Percentiles rank a stretch among this genome's conserved stretches.
These are phyloP conservation scores for Aleiodes sp. DNA, from an alignment of 1,140 invertebrate genomes.

Conservation along the genomic window DNA sequence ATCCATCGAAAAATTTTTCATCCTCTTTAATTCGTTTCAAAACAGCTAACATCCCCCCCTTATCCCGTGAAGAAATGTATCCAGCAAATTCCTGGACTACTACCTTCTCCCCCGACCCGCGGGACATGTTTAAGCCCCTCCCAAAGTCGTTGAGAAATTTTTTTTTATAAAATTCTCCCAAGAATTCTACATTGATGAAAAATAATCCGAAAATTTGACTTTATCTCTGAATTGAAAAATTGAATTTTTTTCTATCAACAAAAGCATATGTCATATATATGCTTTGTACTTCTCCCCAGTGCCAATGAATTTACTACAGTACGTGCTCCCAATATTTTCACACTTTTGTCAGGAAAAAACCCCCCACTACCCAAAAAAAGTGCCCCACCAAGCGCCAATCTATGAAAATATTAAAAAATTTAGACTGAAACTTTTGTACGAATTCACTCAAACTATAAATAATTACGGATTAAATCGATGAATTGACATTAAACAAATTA, in stretches of 20 bases:
- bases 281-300: background rate
- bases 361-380: background rate
- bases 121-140: background rate
- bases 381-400: background rate
- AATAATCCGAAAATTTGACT: background rate
- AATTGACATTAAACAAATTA: background rate
- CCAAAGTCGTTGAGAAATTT: background rate
- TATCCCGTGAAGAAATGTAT: conserved; percentile 14
- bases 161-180: background rate
- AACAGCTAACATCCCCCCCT: conserved; percentile 43
- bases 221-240: background rate
- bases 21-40: conserved; percentile 50
- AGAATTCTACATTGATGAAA: background rate
- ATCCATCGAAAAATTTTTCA: conserved; percentile 45
- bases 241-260: background rate
- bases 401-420: background rate
- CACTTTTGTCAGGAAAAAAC: background rate
- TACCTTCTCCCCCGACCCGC: background rate
- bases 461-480: background rate
- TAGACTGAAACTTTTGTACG: background rate
- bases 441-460: background rate
- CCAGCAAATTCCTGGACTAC: background rate
- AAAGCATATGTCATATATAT: conserved; percentile 4
- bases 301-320: background rate
- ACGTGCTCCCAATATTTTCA: background rate